Base-by-base conservation (phyloP, 2,888 invertebrate genomes). In the Drosophila fulvimacula region DNA sequence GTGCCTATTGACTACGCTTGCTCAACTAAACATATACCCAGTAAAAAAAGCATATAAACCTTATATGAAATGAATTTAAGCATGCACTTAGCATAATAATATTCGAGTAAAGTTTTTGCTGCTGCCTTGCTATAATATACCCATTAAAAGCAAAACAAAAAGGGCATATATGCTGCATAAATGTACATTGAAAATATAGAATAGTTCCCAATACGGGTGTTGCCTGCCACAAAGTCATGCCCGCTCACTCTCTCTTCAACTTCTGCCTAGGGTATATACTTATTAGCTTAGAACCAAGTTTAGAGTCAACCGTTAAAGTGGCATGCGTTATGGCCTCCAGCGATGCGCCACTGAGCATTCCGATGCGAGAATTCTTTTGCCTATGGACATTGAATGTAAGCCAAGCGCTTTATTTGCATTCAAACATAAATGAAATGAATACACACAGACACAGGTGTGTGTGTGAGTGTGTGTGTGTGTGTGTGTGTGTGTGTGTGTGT, bases 291-390 rank as follows among this genome's bases (percentile, higher is more conserved):
- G 51, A 63, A 46, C 27, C 34, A 49, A 42, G 38, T 58, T 42
- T 21, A 53, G 39, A 49, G 38, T 39, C 34, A 49, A 48, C 56
- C 48, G 55, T 60, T 55, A 57, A 41, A 67, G 44, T 63, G 65
- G 58, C 56, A 61, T 55, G 63, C 72, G 56, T 55, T 39, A 51
- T 58, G 42, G 63, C 75, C 78, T 64, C 44, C 68, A 73, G 59
- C 67, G 61, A 69, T 75, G 69, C 55, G 63, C 69, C 53, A 51
- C 17, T 36, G 39, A 72, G 73, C 55, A 77, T 77, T 73, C 46
- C 77, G 46, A 55, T 66, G 56, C 59, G 44, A 60, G 53, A 39
- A 44, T 48, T 51, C 61, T 72, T 36, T 36, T 42, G 34, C 46
- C 44, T 69, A 19, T 48, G 44, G 34, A 55, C 73, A 62, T 62